Conservation (phyloP, 2,797 vertebrate species). For the Amblyraja radiata region DNA sequence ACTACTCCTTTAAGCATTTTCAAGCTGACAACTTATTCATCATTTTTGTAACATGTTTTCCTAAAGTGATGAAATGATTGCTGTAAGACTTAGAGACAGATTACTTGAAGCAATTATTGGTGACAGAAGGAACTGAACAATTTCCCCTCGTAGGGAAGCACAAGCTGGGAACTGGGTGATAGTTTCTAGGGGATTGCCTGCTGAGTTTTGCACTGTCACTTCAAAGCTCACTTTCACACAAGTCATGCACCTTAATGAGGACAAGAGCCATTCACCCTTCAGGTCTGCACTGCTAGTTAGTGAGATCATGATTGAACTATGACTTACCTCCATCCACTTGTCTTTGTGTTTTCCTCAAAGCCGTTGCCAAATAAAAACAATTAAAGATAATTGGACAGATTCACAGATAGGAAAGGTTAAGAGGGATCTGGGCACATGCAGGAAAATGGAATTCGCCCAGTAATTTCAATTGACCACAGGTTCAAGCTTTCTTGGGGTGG, state of each 20-base stretch:
- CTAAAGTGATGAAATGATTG: conserved; percentile 23
- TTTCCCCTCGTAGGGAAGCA: background rate
- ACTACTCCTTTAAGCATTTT: background rate
- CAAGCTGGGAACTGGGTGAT: background rate
- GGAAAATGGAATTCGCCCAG: too few species aligned
- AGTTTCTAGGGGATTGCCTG: background rate
- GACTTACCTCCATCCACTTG: background rate
- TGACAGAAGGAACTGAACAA: conserved; percentile 6
- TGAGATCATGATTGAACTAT: background rate
- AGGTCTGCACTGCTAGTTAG: background rate
- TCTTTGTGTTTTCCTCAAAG: background rate
- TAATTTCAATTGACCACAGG: background rate
- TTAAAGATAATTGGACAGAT: too few species aligned
- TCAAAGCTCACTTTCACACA: background rate
- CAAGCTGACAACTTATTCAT: conserved; percentile 16
- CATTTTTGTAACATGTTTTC: conserved; percentile 33
- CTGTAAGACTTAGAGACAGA: conserved; percentile 15
- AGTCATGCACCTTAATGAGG: background rate
- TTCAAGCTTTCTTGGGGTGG: background rate
- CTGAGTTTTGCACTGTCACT: background rate
- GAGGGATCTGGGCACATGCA: too few species aligned
- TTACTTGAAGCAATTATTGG: conserved; percentile 33
- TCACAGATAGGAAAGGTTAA: too few species aligned
- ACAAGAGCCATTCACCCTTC: background rate
- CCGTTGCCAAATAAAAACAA: background rate